Base-by-base conservation (phyloP, 2,797 vertebrate species). In the Cossypha caffra region DNA sequence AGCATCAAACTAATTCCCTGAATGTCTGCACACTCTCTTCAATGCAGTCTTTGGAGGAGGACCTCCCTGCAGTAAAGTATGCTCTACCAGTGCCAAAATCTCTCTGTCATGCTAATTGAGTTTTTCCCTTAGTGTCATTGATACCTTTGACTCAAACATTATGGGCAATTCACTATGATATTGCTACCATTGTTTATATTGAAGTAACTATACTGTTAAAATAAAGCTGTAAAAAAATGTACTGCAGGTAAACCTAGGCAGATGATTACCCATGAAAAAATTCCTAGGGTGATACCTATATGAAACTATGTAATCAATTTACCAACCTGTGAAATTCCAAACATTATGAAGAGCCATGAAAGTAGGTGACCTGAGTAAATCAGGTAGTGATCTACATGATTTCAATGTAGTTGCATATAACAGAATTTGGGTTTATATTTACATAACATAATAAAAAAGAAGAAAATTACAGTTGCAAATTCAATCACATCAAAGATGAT, bases 391-490 rank as follows among this genome's bases (percentile, higher is more conserved):
- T 79, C 57, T 45, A 50, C n/a, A 19, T 2, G 1, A 18, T 63
- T 86, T 82, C 54, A 80, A 13, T 58, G 48, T 13, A 64, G 74
- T 31, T 81, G 51, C 28, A 54, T 82, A 64, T n/a, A 87, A 80
- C 13, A 81, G 40, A 86, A 73, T 74, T 95, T 80, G 35, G 4
- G 83, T 79, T 86, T 72, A 55, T 88, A 92, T 96, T 84, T 67
- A 85, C 33, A 94, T 92, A 93, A 85, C 42, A 71, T 37, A 62
- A 59, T 7, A 76, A 90, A 95, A 94, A 76, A 66, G 42, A 78
- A 95, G 42, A 89, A 91, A 91, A 93, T 91, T 74, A 88, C 43
- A 69, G 81, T 79, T 91, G 78, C 79, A 90, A 95, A 92, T 93
- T 80, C 5, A 7, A 93, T 64, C 43, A 91, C 89, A 95, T 95